Evolutionary conservation across 2,113 vertebrate species (phyloP).

Genomic region (Xenotilapia flavipinnis): DNA sequence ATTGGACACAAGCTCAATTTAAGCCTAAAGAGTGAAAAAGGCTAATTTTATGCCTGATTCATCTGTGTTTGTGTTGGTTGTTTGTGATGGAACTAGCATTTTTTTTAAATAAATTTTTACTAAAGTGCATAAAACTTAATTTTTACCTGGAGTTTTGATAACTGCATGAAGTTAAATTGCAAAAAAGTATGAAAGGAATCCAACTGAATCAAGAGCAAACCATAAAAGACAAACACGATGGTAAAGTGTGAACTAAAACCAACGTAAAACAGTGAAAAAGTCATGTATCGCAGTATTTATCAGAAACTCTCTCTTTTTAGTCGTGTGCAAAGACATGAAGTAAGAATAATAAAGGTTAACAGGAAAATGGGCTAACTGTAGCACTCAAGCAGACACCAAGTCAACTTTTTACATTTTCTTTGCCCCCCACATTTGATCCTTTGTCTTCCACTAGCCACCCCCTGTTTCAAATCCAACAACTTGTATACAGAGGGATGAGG

Average conservation of each 20-base stretch:
- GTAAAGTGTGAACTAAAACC: background rate
- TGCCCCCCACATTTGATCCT: constrained; percentile 47
- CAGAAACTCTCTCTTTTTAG: background rate
- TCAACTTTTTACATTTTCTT: constrained; percentile 36
- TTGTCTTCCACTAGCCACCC: constrained; percentile 56
- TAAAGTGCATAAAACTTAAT: background rate
- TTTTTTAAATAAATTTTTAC: rapidly evolving
- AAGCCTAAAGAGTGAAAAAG: background rate
- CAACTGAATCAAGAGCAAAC: background rate
- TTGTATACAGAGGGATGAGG: constrained; percentile 16
- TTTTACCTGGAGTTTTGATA: background rate
- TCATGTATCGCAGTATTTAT: background rate
- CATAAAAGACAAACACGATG: rapidly evolving
- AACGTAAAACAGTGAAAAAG: background rate
- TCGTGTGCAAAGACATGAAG: background rate
- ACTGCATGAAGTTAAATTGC: background rate
- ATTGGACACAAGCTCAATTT: constrained; percentile 55
- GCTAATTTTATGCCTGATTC: constrained; percentile 49
- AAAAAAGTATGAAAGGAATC: background rate
- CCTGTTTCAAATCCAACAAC: constrained; percentile 43
- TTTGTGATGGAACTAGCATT: background rate
- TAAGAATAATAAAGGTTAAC: background rate
- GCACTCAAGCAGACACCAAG: constrained; percentile 21
- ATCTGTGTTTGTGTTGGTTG: background rate
- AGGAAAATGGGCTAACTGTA: background rate